phyloP scores from a whole-genome alignment of 2,888 invertebrate genomes.

The Pyrochroa serraticornis region DNA sequence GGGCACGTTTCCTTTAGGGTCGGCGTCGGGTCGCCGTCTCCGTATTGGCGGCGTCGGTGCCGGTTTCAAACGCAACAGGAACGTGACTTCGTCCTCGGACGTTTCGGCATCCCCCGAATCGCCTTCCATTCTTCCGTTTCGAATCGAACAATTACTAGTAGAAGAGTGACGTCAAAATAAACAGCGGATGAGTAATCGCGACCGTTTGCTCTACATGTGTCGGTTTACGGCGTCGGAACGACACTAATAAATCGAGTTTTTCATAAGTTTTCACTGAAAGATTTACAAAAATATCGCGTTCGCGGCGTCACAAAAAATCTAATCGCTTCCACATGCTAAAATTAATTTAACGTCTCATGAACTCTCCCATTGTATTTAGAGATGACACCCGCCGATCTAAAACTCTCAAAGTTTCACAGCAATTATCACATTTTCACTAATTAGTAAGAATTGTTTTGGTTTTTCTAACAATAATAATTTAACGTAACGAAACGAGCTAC shows the following conservation, averaged over 20 bases:
- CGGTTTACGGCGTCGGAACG: no score
- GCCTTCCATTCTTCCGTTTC: conserved; percentile 8
- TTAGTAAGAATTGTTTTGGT: neutral
- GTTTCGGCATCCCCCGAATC: conserved; percentile 15
- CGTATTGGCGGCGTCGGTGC: conserved; percentile 52
- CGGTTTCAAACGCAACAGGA: conserved; percentile 53
- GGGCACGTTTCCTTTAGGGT: conserved; percentile 32
- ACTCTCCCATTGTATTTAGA: neutral
- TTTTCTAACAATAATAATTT: neutral
- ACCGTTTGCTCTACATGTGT: neutral
- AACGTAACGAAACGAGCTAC: neutral
- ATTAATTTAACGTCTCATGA: no score
- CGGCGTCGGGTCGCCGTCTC: conserved; percentile 41
- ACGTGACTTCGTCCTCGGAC: conserved; percentile 53
- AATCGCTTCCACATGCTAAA: no score
- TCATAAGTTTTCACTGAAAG: neutral
- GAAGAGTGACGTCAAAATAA: conserved; percentile 2
- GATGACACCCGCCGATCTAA: neutral
- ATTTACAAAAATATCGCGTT: neutral
- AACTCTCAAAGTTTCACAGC: no score
- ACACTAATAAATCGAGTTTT: neutral
- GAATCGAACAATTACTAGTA: neutral
- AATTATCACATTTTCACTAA: neutral
- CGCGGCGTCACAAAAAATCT: neutral
- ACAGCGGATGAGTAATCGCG: conserved; percentile 12